Evolutionary conservation across 2,113 vertebrate species (phyloP), one percentile per base, ranked within the genome.

Genomic region (Apteryx owenii): DNA sequence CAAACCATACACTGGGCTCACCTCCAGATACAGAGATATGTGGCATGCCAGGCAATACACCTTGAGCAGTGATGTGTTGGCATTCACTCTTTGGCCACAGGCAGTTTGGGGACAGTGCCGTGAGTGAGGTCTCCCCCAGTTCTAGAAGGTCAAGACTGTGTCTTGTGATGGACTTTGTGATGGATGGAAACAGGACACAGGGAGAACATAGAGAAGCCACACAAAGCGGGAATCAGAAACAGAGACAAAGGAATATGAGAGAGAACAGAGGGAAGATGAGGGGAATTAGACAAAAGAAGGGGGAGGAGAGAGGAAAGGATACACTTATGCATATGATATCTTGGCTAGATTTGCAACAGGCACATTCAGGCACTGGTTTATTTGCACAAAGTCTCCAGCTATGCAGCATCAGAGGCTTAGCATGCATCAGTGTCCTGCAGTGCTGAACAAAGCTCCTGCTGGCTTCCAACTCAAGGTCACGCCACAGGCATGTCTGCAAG

Each of bases 351-450:
- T 87, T 87, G 40, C 54, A 87, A 91, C 25, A 73, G 40, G n/a
- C 70, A 75, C 36, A 53, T 78, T 15, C 75, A 69, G 83, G 15
- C 76, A 81, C 0, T 85, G 46, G 38, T 89, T 83, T 51, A 53
- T 84, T 81, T 83, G 77, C 83, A 69, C 48, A 80, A 93, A 56
- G 38, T 42, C 58, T 94, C 83, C 82, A 97, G 84, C 87, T 84
- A 66, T n/a, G 81, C 33, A 66, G n/a, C 85, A 83, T 29, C 79
- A 19, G 5, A 48, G 56, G 31, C 85, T 87, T 62, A 88, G 76
- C 77, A 90, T 25, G 91, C 75, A 76, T 54, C 58, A 64, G 68
- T 33, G 70, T 82, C 83, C 81, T 80, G 72, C 69, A 85, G 94
- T 18, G 58, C 28, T 21, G 28, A 73, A 44, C 60, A 46, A 44